Evolutionary conservation across 2,888 invertebrate genomes (phyloP).

Genomic region (Nemoura dubitans): DNA sequence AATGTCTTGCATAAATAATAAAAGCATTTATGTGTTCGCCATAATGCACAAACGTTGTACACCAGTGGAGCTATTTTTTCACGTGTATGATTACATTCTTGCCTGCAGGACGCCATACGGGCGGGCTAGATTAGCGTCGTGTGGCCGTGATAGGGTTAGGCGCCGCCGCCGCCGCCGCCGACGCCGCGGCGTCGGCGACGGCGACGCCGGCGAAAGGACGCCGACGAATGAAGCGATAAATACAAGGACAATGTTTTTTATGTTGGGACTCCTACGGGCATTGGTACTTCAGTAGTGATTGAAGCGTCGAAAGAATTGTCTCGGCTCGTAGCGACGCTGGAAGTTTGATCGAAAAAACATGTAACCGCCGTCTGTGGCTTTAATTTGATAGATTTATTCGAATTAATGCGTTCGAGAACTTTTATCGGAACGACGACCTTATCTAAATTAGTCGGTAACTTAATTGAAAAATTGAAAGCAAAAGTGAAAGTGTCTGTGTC

Average conservation of each 20-base stretch:
- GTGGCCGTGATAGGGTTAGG: not conserved
- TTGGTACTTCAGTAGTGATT: conserved; percentile 18
- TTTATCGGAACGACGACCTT: not conserved
- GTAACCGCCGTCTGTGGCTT: not conserved
- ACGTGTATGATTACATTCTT: not conserved
- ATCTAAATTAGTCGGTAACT: not conserved
- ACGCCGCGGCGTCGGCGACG: conserved; percentile 39
- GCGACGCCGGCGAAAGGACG: conserved; percentile 42
- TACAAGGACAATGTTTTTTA: conserved; percentile 25
- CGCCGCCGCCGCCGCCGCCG: conserved; percentile 26
- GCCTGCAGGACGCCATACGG: conserved; percentile 1
- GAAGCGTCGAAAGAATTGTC: conserved; percentile 15
- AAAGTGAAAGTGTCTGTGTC: not conserved
- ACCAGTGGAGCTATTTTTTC: not conserved
- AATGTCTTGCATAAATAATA: not conserved
- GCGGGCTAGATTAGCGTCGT: conserved; percentile 18
- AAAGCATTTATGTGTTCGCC: conserved; percentile 8
- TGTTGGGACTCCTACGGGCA: conserved; percentile 15
- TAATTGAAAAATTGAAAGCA: not conserved
- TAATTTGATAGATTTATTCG: not conserved
- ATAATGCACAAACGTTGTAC: conserved; percentile 15
- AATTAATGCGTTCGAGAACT: not conserved
- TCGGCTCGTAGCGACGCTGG: not conserved
- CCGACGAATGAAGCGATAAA: conserved; percentile 40
- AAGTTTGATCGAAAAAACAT: not conserved